These are phyloP conservation scores for Meles meles DNA, from an alignment of 2,113 vertebrate species.

Conservation along the genomic window DNA sequence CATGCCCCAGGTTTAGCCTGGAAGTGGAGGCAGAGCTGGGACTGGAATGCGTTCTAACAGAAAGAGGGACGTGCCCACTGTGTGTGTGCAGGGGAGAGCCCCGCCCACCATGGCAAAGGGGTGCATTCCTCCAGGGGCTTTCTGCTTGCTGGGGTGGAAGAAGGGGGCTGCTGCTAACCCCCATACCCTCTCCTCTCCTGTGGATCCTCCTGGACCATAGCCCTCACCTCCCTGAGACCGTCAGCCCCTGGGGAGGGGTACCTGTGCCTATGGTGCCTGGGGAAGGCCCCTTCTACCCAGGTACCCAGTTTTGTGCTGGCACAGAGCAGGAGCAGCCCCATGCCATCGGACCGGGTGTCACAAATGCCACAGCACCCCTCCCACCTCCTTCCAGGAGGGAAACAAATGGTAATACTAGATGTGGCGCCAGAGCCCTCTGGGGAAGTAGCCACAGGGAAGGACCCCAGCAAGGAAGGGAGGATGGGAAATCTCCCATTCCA, in stretches of 20 bases:
- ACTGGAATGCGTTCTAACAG: neutral
- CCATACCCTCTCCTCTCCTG: neutral
- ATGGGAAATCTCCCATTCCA: neutral
- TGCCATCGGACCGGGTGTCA: neutral
- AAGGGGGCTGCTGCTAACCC: neutral
- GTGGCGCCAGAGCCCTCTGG: too few relatives aligned
- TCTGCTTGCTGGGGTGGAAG: neutral
- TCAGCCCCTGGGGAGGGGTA: neutral
- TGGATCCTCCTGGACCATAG: neutral
- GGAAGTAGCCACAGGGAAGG: neutral
- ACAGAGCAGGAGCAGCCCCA: neutral
- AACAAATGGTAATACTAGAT: neutral
- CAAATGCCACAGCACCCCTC: neutral
- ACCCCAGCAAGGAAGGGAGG: neutral
- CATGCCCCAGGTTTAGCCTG: neutral
- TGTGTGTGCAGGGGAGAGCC: neutral
- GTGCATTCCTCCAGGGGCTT: rapidly evolving
- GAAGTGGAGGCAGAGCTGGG: neutral
- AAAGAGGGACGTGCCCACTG: neutral
- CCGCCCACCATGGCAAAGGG: rapidly evolving
- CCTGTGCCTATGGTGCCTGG: neutral
- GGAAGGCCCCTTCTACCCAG: neutral
- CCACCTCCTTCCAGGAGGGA: neutral
- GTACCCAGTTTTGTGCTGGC: neutral
- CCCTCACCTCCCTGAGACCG: neutral